Conservation (phyloP, 2,113 vertebrate species). For the Rhinopomastus cyanomelas region DNA sequence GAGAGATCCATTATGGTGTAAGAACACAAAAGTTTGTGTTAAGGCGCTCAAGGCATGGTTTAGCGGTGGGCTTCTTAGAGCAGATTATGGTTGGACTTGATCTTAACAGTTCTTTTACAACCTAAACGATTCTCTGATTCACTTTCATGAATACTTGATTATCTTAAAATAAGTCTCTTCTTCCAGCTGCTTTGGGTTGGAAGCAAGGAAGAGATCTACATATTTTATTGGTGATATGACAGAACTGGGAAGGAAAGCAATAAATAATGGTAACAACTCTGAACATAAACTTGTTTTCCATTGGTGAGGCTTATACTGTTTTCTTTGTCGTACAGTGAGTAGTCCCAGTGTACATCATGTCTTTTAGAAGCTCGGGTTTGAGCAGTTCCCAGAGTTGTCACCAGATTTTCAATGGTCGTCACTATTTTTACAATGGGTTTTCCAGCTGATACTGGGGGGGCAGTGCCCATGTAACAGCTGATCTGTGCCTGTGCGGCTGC, state of each 20-base stretch:
- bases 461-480: neutral
- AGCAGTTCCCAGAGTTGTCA: neutral
- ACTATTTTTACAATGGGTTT: neutral
- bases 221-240: neutral
- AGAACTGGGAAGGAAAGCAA: neutral
- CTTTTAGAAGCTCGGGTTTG: neutral
- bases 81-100: too few relatives aligned
- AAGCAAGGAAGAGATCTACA: neutral
- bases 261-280: neutral
- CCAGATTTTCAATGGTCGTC: neutral
- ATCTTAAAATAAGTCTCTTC: neutral
- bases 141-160: neutral
- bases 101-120: too few relatives aligned
- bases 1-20: neutral
- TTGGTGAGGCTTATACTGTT: neutral
- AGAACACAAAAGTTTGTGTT: neutral
- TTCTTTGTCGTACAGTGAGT: neutral
- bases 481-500: neutral
- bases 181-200: neutral
- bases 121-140: neutral
- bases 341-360: neutral
- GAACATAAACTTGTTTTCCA: neutral
- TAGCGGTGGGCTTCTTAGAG: too few relatives aligned
- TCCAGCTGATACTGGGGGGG: neutral
- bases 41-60: too few relatives aligned